phyloP scores from a whole-genome alignment of 1,140 invertebrate genomes.

The Cheumatopsyche charites region DNA sequence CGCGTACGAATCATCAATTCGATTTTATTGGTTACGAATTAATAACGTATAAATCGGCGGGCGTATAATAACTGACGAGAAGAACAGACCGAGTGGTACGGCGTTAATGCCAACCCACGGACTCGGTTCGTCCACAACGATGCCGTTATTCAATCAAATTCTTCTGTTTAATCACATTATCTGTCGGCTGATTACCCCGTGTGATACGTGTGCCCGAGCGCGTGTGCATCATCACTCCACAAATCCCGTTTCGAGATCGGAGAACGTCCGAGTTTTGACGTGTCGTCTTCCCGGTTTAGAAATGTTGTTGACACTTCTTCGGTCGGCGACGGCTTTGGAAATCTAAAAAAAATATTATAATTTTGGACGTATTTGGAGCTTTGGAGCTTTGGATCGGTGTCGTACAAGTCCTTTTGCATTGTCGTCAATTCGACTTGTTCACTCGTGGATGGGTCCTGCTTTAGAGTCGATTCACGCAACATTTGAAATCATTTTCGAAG shows the following conservation, averaged over 20 bases:
- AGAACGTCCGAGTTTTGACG: constrained; percentile 10
- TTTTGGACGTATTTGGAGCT: no score
- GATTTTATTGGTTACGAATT: constrained; percentile 37
- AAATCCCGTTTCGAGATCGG: constrained; percentile 18
- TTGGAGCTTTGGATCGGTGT: no score
- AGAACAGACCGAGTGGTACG: not conserved
- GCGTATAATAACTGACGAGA: constrained; percentile 25
- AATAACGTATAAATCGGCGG: constrained; percentile 29
- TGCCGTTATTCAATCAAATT: constrained; percentile 49
- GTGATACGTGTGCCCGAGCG: constrained; percentile 18
- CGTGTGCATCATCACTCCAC: constrained; percentile 23
- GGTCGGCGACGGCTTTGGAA: not conserved
- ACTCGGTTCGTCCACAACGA: constrained; percentile 4
- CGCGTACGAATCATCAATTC: constrained; percentile 24
- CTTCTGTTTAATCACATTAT: constrained; percentile 49
- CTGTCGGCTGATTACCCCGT: constrained; percentile 40
- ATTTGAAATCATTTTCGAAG: no score
- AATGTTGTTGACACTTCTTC: constrained; percentile 16
- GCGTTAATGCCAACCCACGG: constrained; percentile 22
- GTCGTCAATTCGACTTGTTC: no score
- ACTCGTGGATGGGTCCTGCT: no score
- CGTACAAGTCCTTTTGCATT: no score
- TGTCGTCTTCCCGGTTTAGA: not conserved
- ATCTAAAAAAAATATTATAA: no score
- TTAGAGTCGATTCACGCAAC: no score